Evolutionary conservation across 2,888 invertebrate species (phyloP), one percentile per base, ranked within the genome.

Genomic region (Eumacrocentrus americanus): DNA sequence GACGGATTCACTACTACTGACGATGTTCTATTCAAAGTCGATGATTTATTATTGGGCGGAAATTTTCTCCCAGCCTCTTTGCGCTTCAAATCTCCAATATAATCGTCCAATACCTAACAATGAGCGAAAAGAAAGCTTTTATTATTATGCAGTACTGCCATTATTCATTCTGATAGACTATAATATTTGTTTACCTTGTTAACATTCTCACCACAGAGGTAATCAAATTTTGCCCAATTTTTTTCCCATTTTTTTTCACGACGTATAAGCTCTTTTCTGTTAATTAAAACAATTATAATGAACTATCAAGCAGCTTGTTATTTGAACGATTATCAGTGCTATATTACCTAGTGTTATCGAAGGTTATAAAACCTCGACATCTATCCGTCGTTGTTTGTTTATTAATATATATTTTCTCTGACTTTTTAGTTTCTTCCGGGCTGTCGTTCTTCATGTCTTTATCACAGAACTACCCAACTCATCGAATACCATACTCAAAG

Each of bases 211-310:
- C 73, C 74, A 5, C 64, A 65, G 11, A 77, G 62, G 55, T 70
- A 60, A 14, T 65, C 62, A 57, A 74, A 78, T 11, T 67, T 74
- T n/a, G 63, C 55, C 71, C 78, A 74, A 4, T 62, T 62, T 38
- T 63, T 67, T 42, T 62, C 67, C 44, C 67, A 63, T 18, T 70
- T 63, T 44, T 64, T 66, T 51, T 77, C 73, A 14, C 66, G 68
- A 34, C 58, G 35, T 46, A 68, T 72, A 18, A 71, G 63, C 64
- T 78, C 75, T 61, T 78, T 77, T 20, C 76, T 78, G 37, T 38
- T 20, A 6, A 20, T 12, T 22, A 20, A 14, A 16, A 7, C 14
- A 22, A 16, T 6, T 23, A n/a, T 14, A 18, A 14, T 22, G 6
- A n/a, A 3, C 47, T 38, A 42, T 29, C 2, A 47, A 14, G 6